These are phyloP conservation scores for Hydrozoanthus gracilis DNA, from an alignment of 92 coral and sea anemone species.

Conservation along the genomic window DNA sequence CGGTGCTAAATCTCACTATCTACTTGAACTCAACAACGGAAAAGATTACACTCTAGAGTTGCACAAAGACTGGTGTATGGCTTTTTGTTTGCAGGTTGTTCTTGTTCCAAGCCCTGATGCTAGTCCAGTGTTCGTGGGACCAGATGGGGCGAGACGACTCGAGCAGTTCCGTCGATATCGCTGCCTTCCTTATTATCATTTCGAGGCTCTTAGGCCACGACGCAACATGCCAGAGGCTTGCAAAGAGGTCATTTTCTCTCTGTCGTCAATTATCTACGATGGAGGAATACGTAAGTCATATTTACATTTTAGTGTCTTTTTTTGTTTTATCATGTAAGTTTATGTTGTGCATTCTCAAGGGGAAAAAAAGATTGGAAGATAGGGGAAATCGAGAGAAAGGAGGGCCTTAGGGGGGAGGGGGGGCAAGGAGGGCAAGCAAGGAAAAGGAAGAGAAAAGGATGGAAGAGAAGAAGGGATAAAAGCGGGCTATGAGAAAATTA, in stretches of 20 bases:
- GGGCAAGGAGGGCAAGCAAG: too few species aligned
- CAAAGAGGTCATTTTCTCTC: constrained; percentile 78
- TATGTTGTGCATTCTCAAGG: too few species aligned
- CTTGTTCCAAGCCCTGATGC: constrained; percentile 75
- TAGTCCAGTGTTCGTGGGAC: constrained; percentile 85
- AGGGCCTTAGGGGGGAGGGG: too few species aligned
- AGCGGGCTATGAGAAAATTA: too few species aligned
- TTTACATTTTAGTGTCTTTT: neutral
- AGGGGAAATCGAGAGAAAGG: too few species aligned
- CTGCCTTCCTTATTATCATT: constrained; percentile 66
- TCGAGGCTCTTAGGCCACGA: constrained; percentile 67
- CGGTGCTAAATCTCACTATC: too few species aligned
- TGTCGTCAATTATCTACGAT: constrained; percentile 88
- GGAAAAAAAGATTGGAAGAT: too few species aligned
- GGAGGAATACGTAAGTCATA: constrained; percentile 83
- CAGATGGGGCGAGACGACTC: constrained; percentile 71
- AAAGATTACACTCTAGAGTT: too few species aligned
- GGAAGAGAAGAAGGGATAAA: neutral
- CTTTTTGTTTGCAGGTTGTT: constrained; percentile 63
- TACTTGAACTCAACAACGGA: too few species aligned
- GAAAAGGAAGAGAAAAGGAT: neutral
- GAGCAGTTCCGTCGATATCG: constrained; percentile 63
- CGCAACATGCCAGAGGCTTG: constrained; percentile 76
- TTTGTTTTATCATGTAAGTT: too few species aligned
- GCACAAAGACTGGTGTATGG: too few species aligned